Conservation (phyloP, 1,140 invertebrate species). For the Zaprionus lachaisei region DNA sequence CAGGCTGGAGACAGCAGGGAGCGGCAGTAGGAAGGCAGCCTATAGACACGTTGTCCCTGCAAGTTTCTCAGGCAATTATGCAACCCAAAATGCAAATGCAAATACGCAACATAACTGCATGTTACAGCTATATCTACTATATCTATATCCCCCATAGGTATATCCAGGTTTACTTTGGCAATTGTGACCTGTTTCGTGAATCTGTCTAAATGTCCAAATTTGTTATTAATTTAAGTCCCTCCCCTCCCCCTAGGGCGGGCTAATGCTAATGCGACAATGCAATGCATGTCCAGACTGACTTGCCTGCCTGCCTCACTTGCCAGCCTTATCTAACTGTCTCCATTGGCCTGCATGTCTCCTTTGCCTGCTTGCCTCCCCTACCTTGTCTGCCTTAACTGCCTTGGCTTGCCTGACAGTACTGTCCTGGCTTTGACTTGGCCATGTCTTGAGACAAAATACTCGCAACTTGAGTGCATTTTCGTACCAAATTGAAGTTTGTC, state of each 20-base stretch:
- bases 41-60: background rate
- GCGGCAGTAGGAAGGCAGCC: too few relatives aligned
- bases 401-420: background rate
- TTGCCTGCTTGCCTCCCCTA: too few relatives aligned
- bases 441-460: conserved; percentile 37
- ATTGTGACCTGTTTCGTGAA: conserved; percentile 21
- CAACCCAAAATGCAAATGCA: background rate
- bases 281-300: background rate
- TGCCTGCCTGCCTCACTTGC: background rate
- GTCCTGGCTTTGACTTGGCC: background rate
- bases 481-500: conserved; percentile 44
- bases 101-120: background rate
- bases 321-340: background rate
- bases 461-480: conserved; percentile 50
- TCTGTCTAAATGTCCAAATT: conserved; percentile 28
- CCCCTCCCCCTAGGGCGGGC: background rate
- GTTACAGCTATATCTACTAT: background rate
- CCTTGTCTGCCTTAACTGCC: background rate
- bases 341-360: background rate
- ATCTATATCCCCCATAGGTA: background rate
- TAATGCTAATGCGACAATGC: conserved; percentile 37
- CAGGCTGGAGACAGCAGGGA: too few relatives aligned
- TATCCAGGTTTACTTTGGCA: background rate
- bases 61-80: conserved; percentile 1
- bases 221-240: conserved; percentile 39